These are phyloP conservation scores for Suncus etruscus DNA, from an alignment of 2,113 vertebrate species.

Conservation along the genomic window DNA sequence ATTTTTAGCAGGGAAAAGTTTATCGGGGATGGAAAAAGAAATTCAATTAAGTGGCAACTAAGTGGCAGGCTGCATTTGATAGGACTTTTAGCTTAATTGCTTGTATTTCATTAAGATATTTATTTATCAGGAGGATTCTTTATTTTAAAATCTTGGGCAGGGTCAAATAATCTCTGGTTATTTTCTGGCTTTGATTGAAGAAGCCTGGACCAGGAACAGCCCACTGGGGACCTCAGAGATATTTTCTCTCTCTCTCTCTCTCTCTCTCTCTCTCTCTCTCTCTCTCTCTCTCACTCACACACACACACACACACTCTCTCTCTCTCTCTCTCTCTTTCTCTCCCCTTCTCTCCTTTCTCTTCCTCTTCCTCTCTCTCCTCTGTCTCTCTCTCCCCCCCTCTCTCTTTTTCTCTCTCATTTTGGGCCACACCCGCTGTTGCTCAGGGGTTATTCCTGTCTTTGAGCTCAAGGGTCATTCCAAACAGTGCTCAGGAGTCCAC, in stretches of 20 bases:
- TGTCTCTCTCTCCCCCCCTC: too few relatives aligned
- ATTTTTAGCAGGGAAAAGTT: constrained; percentile 90
- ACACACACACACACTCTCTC: too few relatives aligned
- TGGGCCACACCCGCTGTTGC: too few relatives aligned
- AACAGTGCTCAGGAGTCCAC: too few relatives aligned
- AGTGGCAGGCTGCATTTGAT: constrained; percentile 93
- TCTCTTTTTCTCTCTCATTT: too few relatives aligned
- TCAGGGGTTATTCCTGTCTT: neutral
- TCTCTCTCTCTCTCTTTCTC: too few relatives aligned
- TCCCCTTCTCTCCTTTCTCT: too few relatives aligned
- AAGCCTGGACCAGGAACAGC: neutral
- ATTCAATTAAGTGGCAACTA: constrained; percentile 94
- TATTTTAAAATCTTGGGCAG: constrained; percentile 80
- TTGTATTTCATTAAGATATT: constrained; percentile 94
- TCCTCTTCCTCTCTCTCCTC: too few relatives aligned
- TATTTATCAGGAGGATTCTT: constrained; percentile 91
- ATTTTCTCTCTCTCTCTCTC: too few relatives aligned
- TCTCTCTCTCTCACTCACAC: too few relatives aligned
- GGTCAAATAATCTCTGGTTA: constrained; percentile 71
- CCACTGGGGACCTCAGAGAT: neutral
- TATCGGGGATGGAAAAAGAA: constrained; percentile 88
- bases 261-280: too few relatives aligned
- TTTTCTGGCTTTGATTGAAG: constrained; percentile 7
- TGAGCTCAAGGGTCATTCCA: too few relatives aligned
- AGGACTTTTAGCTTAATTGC: constrained; percentile 98